Conservation (phyloP, 2,888 invertebrate species). For the Ornithoptera alexandrae region DNA sequence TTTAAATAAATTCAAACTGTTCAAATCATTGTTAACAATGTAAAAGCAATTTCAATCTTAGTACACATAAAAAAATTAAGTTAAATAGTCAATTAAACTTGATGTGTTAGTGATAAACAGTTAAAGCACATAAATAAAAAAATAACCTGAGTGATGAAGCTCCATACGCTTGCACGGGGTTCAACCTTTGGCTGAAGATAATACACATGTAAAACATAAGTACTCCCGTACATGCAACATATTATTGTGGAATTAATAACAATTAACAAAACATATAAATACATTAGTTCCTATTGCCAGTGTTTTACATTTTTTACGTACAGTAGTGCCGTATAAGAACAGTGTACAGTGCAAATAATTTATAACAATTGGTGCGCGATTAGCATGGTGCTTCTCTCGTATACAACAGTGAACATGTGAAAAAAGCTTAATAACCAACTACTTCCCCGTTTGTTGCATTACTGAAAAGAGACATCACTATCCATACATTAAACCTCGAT, state of each 20-base stretch:
- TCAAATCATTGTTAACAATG: too few species aligned
- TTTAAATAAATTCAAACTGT: too few species aligned
- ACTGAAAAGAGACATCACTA: too few species aligned
- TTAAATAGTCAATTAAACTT: too few species aligned
- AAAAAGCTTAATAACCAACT: too few species aligned
- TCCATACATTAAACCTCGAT: too few species aligned
- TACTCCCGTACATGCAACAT: constrained; percentile 20
- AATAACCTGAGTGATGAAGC: constrained; percentile 18
- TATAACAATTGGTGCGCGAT: not conserved
- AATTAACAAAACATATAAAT: not conserved
- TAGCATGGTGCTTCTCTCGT: not conserved
- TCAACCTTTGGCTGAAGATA: constrained; percentile 17
- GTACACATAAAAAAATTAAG: too few species aligned
- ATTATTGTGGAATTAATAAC: constrained; percentile 15
- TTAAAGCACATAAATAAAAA: not conserved
- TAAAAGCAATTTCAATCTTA: too few species aligned
- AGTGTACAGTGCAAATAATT: not conserved
- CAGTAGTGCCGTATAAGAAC: not conserved
- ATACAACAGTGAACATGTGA: not conserved
- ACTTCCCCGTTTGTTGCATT: too few species aligned
- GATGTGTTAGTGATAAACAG: too few species aligned
- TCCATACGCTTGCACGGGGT: constrained; percentile 5
- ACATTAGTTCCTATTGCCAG: too few species aligned
- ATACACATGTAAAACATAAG: constrained; percentile 17
- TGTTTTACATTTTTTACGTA: not conserved